Evolutionary conservation across 2,888 invertebrate genomes (phyloP), one percentile per base, ranked within the genome.

Genomic region (Lysandra bellargus): DNA sequence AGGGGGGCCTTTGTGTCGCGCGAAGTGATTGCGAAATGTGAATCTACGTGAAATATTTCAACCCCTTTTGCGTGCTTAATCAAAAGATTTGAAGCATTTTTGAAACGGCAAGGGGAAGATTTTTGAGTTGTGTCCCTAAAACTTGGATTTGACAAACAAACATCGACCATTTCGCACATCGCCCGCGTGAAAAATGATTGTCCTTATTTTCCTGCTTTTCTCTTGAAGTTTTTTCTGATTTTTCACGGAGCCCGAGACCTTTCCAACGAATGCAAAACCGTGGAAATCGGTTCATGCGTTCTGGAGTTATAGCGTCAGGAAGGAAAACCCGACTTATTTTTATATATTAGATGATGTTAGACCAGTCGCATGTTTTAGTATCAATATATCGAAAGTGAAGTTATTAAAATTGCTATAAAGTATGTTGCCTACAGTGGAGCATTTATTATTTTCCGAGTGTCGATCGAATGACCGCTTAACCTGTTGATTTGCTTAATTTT

Each of bases 1-100:
- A 30, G 53, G 76, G 76, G 53, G 12, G n/a, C 74, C 30, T 30
- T 76, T 76, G 57, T 76, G 76, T 76, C 44, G 30, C 17, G 57
- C 57, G 76, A 57, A 33, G 14, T 76, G 49, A 76, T 57, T 76
- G 49, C 76, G 57, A 76, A 53, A 49, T 49, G 14, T 49, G 53
- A 74, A 44, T 1, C 30, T 64, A 12, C 30, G 69, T 69, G 69
- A 33, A 33, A 5, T 17, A 33, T 69, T 33, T 2, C 30, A 4
- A 23, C 69, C 69, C 69, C 69, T 37, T 37, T 33, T 69, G 69
- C 69, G 69, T 69, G 69, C 17, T 69, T 9, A 37, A 69, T 69
- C 69, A 69, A 64, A 64, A 30, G 64, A 64, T 64, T 69, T 33
- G 33, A 69, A 69, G 69, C 33, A 69, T 33, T 69, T 69, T 69